Conservation (phyloP, 2,797 vertebrate genomes). For the Lacerta bilineata region DNA sequence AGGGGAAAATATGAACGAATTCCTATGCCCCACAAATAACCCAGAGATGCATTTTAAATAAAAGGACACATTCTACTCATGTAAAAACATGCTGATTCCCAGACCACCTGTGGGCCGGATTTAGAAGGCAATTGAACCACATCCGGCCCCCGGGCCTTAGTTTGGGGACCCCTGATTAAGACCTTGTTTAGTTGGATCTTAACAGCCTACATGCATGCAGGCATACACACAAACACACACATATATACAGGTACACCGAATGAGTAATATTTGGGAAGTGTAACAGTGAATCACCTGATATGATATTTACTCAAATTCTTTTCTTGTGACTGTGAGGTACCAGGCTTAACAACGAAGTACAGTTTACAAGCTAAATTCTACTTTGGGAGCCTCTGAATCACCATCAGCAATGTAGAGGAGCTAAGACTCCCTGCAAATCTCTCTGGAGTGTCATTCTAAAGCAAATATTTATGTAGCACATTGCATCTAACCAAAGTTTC, state of each 20-base stretch:
- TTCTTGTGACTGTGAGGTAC: background rate
- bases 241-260: background rate
- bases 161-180: background rate
- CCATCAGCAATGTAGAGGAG: background rate
- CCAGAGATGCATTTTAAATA: too few species aligned
- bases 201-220: background rate
- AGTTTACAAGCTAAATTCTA: conserved; percentile 14
- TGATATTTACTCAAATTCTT: background rate
- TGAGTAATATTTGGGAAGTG: background rate
- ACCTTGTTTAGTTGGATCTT: background rate
- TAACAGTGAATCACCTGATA: background rate
- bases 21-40: too few species aligned
- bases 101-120: too few species aligned
- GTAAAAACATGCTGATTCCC: too few species aligned
- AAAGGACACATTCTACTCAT: too few species aligned
- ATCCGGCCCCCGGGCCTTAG: too few species aligned
- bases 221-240: background rate
- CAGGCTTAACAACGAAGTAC: background rate
- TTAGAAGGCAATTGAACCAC: too few species aligned
- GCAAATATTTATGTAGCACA: conserved; percentile 36
- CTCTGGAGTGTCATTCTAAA: conserved; percentile 29
- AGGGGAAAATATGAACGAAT: too few species aligned
- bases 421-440: background rate
- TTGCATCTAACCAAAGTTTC: background rate
- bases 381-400: background rate